Percentiles rank a stretch among this genome's conserved stretches.
These are phyloP conservation scores for Ailurus styani DNA, from an alignment of 2,113 vertebrate genomes.

Conservation along the genomic window DNA sequence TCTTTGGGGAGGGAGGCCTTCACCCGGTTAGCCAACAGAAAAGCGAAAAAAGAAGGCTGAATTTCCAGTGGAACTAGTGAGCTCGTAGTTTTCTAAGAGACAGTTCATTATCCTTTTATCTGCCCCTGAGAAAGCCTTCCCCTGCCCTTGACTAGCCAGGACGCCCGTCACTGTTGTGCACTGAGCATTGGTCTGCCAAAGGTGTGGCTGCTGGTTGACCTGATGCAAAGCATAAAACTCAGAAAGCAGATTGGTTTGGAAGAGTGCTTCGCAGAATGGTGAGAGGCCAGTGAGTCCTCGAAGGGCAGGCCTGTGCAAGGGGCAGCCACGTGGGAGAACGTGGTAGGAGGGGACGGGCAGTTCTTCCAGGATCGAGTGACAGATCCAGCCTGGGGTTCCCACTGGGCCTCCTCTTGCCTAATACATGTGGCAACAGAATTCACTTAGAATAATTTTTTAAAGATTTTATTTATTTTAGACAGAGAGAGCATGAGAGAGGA, in stretches of 20 bases:
- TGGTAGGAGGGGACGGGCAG: background rate
- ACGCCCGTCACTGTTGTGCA: accelerated
- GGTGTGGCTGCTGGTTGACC: background rate
- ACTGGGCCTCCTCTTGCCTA: background rate
- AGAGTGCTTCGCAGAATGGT: background rate
- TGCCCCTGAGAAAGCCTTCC: background rate
- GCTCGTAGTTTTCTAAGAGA: background rate
- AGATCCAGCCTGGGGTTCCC: background rate
- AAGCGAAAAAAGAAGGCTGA: background rate
- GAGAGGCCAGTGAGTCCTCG: background rate
- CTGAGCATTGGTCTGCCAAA: background rate
- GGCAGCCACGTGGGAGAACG: background rate
- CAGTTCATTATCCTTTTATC: background rate
- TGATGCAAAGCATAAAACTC: background rate
- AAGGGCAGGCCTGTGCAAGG: background rate
- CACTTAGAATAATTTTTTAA: background rate
- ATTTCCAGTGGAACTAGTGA: background rate
- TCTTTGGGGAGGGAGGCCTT: background rate
- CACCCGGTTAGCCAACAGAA: background rate
- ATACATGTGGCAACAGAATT: background rate
- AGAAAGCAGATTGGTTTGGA: background rate
- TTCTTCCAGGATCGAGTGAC: background rate
- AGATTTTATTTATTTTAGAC: too few relatives aligned
- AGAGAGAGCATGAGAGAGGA: too few relatives aligned
- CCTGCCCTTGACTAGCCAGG: background rate